phyloP scores from a whole-genome alignment of 1,140 invertebrate genomes.

The Conus ventricosus region DNA sequence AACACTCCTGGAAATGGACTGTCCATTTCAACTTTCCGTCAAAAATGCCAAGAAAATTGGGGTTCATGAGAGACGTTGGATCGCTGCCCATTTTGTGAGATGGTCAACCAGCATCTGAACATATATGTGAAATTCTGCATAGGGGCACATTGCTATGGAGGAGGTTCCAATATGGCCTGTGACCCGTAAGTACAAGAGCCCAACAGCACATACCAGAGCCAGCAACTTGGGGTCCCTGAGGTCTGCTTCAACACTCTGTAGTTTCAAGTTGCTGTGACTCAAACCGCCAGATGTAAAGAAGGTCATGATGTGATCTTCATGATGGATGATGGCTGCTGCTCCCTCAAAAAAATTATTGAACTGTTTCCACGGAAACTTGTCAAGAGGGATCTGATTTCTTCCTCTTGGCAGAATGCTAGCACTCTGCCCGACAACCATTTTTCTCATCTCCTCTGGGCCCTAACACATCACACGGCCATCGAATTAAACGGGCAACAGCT shows the following conservation, averaged over 20 bases:
- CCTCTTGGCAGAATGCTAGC: constrained; percentile 37
- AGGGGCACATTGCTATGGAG: constrained; percentile 9
- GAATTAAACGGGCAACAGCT: constrained; percentile 25
- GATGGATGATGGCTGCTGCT: constrained; percentile 32
- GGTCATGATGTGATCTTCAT: constrained; percentile 34
- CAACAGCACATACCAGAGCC: neutral
- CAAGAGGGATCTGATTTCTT: constrained; percentile 32
- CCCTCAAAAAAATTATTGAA: constrained; percentile 49
- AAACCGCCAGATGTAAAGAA: constrained; percentile 36
- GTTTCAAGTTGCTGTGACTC: constrained; percentile 37
- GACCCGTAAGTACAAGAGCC: neutral
- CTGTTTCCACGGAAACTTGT: constrained; percentile 43
- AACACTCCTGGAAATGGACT: neutral
- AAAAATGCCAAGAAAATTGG: constrained; percentile 14
- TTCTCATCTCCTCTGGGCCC: constrained; percentile 47
- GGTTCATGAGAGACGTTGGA: neutral
- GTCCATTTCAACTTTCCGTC: neutral
- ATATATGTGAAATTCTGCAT: constrained; percentile 10
- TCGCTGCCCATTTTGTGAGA: neutral
- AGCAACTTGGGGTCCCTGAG: constrained; percentile 12
- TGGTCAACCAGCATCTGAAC: constrained; percentile 17
- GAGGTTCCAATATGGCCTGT: constrained; percentile 35
- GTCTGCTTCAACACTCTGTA: constrained; percentile 38
- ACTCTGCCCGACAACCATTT: constrained; percentile 41
- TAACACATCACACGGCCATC: constrained; percentile 34